Evolutionary conservation across 2,113 vertebrate species (phyloP).

Genomic region (Columba livia): DNA sequence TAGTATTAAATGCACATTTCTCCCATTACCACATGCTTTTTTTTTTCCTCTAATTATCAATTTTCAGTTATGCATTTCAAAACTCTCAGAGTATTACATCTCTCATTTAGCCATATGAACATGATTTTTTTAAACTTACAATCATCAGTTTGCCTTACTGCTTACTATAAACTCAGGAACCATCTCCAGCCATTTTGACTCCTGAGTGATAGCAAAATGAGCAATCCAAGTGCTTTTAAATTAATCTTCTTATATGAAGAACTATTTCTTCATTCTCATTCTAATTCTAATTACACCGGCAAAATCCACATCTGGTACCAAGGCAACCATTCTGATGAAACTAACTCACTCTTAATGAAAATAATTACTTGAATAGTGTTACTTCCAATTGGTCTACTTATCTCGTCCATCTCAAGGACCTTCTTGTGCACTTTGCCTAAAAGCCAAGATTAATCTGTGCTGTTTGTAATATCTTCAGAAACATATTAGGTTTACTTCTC

Average conservation of each 20-base stretch:
- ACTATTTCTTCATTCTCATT: not conserved
- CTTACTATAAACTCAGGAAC: not conserved
- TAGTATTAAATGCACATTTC: not conserved
- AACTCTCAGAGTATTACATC: not conserved
- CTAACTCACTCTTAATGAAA: not conserved
- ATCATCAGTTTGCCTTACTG: not conserved
- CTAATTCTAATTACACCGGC: not conserved
- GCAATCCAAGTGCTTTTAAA: not conserved
- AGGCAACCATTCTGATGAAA: not conserved
- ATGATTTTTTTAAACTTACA: not conserved
- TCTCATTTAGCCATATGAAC: slow-evolving; percentile 16
- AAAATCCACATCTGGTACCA: not conserved
- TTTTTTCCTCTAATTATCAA: not conserved
- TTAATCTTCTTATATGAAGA: not conserved
- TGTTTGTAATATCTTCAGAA: not conserved
- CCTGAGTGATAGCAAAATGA: not conserved
- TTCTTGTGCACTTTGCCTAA: not conserved
- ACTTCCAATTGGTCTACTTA: not conserved
- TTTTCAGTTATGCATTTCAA: slow-evolving; percentile 43
- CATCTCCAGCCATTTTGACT: not conserved
- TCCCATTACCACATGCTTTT: not conserved
- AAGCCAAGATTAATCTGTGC: not conserved
- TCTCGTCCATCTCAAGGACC: not conserved
- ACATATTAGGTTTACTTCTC: not conserved
- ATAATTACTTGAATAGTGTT: not conserved